Base-by-base conservation (phyloP, 2,888 invertebrate genomes). In the Tiliacea aurago region DNA sequence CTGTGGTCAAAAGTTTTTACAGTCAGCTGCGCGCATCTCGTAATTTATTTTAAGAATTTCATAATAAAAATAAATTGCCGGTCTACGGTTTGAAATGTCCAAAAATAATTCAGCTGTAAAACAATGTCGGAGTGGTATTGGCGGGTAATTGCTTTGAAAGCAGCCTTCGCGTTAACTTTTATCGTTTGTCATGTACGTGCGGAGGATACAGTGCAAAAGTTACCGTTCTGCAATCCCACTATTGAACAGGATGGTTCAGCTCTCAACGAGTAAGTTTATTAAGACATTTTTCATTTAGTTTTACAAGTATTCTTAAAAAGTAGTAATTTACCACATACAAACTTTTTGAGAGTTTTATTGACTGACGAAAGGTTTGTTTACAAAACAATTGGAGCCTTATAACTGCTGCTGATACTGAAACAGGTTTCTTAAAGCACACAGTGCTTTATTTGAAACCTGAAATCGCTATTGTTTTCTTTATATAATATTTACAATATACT, bases 101-200 rank as follows among this genome's bases (percentile, higher is more conserved):
- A 90, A 90, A 90, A 91, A 90, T 93, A 91, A 90, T 93, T 94
- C 93, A 87, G 89, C 91, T 82, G 89, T 91, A 91, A 88, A 92
- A 96, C 92, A 94, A 96, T 96, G 96, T 95, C 94, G 92, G 91
- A 91, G 81, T 95, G 95, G 95, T 94, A 93, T 94, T 94, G 95
- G 95, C 92, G 93, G 90, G 91, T 94, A 84, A 91, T 95, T 86
- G 93, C 92, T 85, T 84, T 95, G 72, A 94, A 94, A 87, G 91
- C 93, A 74, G 92, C 92, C 49, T 93, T 96, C 81, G 89, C 92
- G 67, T 84, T 95, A 84, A 91, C 92, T 84, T 94, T 92, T 91
- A 89, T 94, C 79, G 91, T 92, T 87, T 92, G 92, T 87, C 93
- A 91, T 90, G 87, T 95, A 81, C 89, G 91, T 77, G 92, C 95